Evolutionary conservation across 2,113 vertebrate genomes (phyloP).

Genomic region (Strix aluco): DNA sequence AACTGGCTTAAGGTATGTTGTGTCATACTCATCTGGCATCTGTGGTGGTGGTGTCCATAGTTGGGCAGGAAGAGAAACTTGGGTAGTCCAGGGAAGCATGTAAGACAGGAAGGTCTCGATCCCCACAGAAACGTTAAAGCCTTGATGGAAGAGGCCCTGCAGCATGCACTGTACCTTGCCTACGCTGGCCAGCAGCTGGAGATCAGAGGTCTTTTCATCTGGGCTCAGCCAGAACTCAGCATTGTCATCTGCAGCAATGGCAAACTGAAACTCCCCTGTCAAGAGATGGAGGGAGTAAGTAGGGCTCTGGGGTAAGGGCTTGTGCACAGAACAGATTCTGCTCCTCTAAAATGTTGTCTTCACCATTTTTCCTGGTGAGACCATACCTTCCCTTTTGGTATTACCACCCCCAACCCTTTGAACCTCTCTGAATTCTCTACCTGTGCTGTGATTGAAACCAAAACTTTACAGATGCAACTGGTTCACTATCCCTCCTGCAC

Average conservation of each 20-base stretch:
- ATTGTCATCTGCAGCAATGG: slow-evolving; percentile 90
- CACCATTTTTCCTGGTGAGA: neutral
- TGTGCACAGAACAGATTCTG: neutral
- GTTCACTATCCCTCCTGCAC: neutral
- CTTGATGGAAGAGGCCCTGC: neutral
- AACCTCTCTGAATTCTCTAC: neutral
- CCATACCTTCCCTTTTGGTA: neutral
- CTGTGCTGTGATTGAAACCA: neutral
- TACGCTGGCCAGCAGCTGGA: slow-evolving; percentile 84
- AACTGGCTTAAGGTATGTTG: neutral
- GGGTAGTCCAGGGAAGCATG: neutral
- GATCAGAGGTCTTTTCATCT: slow-evolving; percentile 80
- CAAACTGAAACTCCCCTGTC: slow-evolving; percentile 89
- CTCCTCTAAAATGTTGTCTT: neutral
- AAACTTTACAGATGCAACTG: neutral
- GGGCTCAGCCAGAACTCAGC: slow-evolving; percentile 95
- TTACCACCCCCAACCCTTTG: neutral
- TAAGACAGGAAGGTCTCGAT: neutral
- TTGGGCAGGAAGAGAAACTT: neutral
- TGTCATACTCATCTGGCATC: neutral
- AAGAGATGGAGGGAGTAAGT: slow-evolving; percentile 4
- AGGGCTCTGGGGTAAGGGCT: neutral
- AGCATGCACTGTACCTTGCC: slow-evolving; percentile 83
- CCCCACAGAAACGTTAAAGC: neutral
- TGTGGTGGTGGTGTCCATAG: neutral